Evolutionary conservation across 2,113 vertebrate species (phyloP).

Genomic region (Talpa occidentalis): DNA sequence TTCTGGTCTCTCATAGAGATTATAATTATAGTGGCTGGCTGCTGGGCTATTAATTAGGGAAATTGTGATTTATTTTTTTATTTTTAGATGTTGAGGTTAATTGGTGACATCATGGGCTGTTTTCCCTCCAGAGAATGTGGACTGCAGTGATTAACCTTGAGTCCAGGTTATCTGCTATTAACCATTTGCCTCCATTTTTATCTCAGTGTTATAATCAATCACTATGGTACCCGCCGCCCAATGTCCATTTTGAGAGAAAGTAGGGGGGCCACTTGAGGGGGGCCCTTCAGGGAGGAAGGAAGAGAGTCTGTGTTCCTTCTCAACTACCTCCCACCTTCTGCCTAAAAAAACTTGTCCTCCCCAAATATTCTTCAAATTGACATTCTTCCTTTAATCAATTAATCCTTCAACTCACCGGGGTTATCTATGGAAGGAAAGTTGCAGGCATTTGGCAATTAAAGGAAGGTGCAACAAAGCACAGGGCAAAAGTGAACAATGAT

Average conservation of each 20-base stretch:
- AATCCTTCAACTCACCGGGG: background rate
- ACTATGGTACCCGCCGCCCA: background rate
- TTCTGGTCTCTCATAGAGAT: conserved; percentile 49
- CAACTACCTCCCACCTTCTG: background rate
- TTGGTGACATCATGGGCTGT: conserved; percentile 60
- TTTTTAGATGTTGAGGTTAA: conserved; percentile 71
- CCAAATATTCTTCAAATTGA: conserved; percentile 12
- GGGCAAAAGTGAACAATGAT: too few species aligned
- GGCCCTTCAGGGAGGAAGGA: background rate
- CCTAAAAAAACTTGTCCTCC: background rate
- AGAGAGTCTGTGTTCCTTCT: background rate
- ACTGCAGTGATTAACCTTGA: conserved; percentile 70
- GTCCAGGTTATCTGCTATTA: conserved; percentile 62
- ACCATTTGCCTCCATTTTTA: conserved; percentile 51
- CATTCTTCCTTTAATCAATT: conserved; percentile 60
- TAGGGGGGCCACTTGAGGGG: background rate
- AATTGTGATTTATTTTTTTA: conserved; percentile 50
- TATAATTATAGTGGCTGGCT: conserved; percentile 77
- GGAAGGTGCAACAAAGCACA: conserved; percentile 11
- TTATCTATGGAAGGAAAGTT: conserved; percentile 53
- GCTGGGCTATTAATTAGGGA: conserved; percentile 76
- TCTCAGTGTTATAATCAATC: conserved; percentile 39
- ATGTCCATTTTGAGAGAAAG: background rate
- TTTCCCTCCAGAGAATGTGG: conserved; percentile 73
- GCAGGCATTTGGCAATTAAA: background rate